These are phyloP conservation scores for Masticophis lateralis DNA, from an alignment of 2,797 vertebrate species.

Conservation along the genomic window DNA sequence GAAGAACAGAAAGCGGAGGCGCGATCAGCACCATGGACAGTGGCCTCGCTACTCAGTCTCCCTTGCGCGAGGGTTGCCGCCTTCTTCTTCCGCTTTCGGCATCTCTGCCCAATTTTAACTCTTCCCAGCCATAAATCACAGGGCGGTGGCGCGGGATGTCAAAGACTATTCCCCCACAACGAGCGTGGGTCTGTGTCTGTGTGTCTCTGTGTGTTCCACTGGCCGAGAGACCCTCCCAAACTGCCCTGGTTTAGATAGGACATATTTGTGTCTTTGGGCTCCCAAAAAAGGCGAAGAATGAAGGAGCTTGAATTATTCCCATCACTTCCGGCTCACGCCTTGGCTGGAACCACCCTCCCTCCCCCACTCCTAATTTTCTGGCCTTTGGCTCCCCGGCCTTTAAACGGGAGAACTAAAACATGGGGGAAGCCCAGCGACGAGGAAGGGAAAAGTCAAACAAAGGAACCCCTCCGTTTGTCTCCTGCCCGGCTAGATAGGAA, in stretches of 20 bases:
- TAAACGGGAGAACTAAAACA: too few relatives aligned
- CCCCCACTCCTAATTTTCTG: neutral
- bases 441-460: neutral
- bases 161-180: too few relatives aligned
- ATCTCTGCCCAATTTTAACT: too few relatives aligned
- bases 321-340: neutral
- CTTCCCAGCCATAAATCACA: neutral
- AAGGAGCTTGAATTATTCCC: neutral
- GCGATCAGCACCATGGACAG: conserved; percentile 66
- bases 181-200: too few relatives aligned
- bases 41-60: neutral
- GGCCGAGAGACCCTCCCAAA: neutral
- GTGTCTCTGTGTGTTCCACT: too few relatives aligned
- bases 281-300: neutral
- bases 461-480: neutral
- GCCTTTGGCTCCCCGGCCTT: neutral
- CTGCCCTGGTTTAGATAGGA: neutral
- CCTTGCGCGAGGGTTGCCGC: too few relatives aligned
- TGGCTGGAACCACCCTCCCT: neutral
- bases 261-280: neutral
- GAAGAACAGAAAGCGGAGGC: neutral
- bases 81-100: neutral
- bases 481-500: neutral
- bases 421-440: neutral
- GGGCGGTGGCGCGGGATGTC: too few relatives aligned